Conservation (phyloP, 2,888 invertebrate species). For the Dynastes grantii region DNA sequence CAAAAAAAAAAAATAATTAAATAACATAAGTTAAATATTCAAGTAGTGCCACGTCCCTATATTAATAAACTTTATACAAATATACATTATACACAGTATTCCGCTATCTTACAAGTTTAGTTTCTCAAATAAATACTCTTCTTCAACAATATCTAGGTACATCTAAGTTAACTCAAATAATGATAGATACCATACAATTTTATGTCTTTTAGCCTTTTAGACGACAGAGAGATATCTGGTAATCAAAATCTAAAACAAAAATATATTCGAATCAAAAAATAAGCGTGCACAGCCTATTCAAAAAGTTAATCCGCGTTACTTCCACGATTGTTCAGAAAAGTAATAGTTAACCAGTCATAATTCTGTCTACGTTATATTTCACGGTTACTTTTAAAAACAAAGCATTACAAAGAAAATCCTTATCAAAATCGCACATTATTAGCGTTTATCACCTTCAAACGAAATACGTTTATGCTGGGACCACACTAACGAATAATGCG, state of each 20-base stretch:
- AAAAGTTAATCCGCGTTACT: conserved; percentile 46
- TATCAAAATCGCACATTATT: conserved; percentile 31
- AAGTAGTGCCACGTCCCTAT: conserved; percentile 57
- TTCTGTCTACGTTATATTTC: background rate
- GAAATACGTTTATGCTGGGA: too few relatives aligned
- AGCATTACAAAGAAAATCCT: background rate
- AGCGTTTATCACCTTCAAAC: background rate
- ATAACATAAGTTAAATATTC: conserved; percentile 55
- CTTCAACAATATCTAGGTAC: conserved; percentile 47
- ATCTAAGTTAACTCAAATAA: conserved; percentile 27
- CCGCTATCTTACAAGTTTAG: conserved; percentile 58
- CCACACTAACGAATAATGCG: too few relatives aligned
- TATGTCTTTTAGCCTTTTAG: conserved; percentile 23
- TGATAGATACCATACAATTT: conserved; percentile 38
- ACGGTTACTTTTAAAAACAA: background rate
- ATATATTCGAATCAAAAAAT: conserved; percentile 44
- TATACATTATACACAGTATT: conserved; percentile 57
- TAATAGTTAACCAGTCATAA: conserved; percentile 18
- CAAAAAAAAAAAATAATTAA: conserved; percentile 52
- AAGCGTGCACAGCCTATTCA: conserved; percentile 52
- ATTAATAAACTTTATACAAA: conserved; percentile 49
- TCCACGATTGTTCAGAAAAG: conserved; percentile 27
- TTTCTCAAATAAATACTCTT: conserved; percentile 50
- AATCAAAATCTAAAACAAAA: conserved; percentile 18
- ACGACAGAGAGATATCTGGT: conserved; percentile 23